phyloP scores from a whole-genome alignment of 2,888 invertebrate genomes.

The Chaetogeoica ovagalla region DNA sequence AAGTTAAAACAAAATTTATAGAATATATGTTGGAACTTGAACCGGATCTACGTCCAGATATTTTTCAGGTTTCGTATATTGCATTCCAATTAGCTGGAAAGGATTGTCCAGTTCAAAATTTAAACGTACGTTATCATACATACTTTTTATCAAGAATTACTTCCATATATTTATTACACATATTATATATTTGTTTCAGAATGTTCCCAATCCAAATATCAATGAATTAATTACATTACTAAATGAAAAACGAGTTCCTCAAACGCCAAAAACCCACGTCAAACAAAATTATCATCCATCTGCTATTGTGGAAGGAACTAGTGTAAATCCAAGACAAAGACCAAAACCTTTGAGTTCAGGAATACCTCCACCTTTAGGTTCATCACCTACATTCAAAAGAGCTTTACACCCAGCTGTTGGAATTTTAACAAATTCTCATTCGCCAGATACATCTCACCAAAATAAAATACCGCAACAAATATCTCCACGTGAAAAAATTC shows the following conservation, averaged over 20 bases:
- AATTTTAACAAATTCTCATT: slow-evolving; percentile 49
- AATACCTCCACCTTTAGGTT: slow-evolving; percentile 54
- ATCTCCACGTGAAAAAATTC: slow-evolving; percentile 33
- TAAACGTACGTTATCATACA: slow-evolving; percentile 66
- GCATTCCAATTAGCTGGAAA: slow-evolving; percentile 73
- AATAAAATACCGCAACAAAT: slow-evolving; percentile 39
- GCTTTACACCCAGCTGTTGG: slow-evolving; percentile 50
- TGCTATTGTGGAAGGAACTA: slow-evolving; percentile 70
- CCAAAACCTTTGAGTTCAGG: slow-evolving; percentile 64
- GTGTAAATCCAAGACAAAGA: slow-evolving; percentile 79
- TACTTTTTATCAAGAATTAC: background rate
- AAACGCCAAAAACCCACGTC: slow-evolving; percentile 50
- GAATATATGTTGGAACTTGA: slow-evolving; percentile 84
- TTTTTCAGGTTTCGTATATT: slow-evolving; percentile 77
- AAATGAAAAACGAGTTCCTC: slow-evolving; percentile 70
- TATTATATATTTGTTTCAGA: slow-evolving; percentile 62
- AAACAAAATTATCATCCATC: slow-evolving; percentile 42
- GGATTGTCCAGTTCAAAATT: slow-evolving; percentile 79
- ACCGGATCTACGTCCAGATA: slow-evolving; percentile 80
- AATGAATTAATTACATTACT: slow-evolving; percentile 70
- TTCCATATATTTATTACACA: slow-evolving; percentile 7
- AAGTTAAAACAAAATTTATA: slow-evolving; percentile 58
- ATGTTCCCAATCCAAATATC: slow-evolving; percentile 67
- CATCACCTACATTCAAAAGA: slow-evolving; percentile 55
- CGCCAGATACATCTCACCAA: slow-evolving; percentile 46